Evolutionary conservation across 92 coral and sea anemone species (phyloP).

Genomic region (Palythoa heliodiscus): DNA sequence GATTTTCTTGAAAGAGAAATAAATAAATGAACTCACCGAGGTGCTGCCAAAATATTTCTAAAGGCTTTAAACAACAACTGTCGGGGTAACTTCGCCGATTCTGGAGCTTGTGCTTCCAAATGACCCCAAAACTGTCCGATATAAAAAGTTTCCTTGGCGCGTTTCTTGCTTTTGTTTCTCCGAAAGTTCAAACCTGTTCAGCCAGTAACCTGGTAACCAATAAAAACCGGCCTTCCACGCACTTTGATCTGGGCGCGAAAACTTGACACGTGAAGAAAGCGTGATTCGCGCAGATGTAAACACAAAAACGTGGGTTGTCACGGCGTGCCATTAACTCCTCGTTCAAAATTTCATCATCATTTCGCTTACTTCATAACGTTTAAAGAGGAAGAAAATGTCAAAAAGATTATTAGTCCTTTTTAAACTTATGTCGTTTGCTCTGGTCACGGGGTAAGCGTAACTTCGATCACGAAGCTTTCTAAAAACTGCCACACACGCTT

Average conservation of each 20-base stretch:
- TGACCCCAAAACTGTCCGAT: background rate
- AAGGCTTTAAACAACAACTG: background rate
- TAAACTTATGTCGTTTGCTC: too few relatives aligned
- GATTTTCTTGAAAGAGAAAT: background rate
- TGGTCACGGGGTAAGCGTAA: background rate
- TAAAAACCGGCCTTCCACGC: slow-evolving; percentile 24
- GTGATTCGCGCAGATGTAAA: slow-evolving; percentile 33
- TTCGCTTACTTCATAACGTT: background rate
- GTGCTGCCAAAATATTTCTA: background rate
- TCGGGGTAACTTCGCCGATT: background rate
- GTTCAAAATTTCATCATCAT: background rate
- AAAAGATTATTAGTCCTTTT: too few relatives aligned
- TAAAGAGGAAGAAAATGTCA: background rate
- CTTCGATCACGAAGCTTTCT: too few relatives aligned
- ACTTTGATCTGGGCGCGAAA: slow-evolving; percentile 47
- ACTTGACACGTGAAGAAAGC: slow-evolving; percentile 25
- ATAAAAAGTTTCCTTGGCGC: slow-evolving; percentile 29
- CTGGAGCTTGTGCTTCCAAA: background rate
- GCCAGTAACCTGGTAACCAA: slow-evolving; percentile 27
- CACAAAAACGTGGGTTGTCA: slow-evolving; percentile 5
- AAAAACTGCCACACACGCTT: background rate
- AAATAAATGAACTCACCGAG: background rate
- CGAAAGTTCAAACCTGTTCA: slow-evolving; percentile 33
- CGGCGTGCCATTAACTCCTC: background rate
- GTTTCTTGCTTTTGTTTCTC: slow-evolving; percentile 6